Percentiles rank a stretch among this genome's conserved stretches.
Evolutionary conservation across 2,113 vertebrate species (phyloP).

Genomic region (Syrmaticus mikado): DNA sequence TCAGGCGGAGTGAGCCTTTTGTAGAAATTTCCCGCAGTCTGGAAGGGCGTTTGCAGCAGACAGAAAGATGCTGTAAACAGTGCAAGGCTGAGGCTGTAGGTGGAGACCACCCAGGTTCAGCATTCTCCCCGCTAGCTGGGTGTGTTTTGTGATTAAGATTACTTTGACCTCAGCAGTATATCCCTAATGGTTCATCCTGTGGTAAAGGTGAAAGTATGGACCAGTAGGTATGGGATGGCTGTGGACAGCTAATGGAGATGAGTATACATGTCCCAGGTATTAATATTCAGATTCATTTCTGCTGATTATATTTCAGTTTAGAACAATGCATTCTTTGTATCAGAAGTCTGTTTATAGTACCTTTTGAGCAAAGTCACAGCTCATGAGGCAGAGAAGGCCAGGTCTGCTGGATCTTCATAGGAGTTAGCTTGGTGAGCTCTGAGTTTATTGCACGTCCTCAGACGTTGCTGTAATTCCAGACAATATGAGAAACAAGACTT

Average conservation of each 20-base stretch:
- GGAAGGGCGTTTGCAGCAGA: neutral
- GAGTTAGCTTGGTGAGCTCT: neutral
- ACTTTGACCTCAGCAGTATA: neutral
- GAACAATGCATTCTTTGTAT: slow-evolving; percentile 11
- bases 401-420: neutral
- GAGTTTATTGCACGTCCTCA: neutral
- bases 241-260: neutral
- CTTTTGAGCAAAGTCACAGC: slow-evolving; percentile 28
- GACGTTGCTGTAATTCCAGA: neutral
- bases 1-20: neutral
- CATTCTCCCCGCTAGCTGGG: neutral
- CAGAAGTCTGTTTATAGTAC: neutral
- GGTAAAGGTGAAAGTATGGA: neutral
- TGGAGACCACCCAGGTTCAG: neutral
- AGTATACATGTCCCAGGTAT: neutral
- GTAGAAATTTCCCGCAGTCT: neutral
- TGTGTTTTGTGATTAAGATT: neutral
- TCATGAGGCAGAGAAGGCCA: neutral
- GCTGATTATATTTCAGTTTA: slow-evolving; percentile 22
- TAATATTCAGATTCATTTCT: slow-evolving; percentile 39
- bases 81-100: neutral
- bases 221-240: neutral
- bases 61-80: neutral
- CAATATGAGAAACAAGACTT: neutral
- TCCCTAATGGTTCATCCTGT: neutral